Evolutionary conservation across 1,140 invertebrate species (phyloP).

Genomic region (Philaenus spumarius): DNA sequence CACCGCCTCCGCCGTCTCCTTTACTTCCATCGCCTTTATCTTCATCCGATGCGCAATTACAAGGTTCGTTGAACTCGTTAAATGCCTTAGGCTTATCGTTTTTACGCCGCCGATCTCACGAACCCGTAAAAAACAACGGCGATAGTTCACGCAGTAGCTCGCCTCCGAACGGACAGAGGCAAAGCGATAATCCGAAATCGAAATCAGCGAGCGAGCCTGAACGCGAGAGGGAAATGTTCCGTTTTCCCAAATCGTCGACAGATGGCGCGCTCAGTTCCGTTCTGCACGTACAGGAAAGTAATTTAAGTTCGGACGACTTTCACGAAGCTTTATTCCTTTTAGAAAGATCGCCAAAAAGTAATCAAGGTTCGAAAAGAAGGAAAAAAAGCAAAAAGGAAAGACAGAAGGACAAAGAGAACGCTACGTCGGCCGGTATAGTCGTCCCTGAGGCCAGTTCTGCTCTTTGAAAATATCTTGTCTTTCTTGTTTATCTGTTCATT

Average conservation of each 20-base stretch:
- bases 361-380: slow-evolving; percentile 16
- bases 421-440: slow-evolving; percentile 3
- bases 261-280: slow-evolving; percentile 52
- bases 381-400: slow-evolving; percentile 15
- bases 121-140: neutral
- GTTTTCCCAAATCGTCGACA: slow-evolving; percentile 51
- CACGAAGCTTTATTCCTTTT: slow-evolving; percentile 52
- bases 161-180: neutral
- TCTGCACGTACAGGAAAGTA: slow-evolving; percentile 51
- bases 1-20: slow-evolving; percentile 36
- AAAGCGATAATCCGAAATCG: slow-evolving; percentile 37
- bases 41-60: slow-evolving; percentile 6
- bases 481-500: too few species aligned
- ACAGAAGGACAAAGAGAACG: slow-evolving; percentile 12
- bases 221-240: slow-evolving; percentile 46
- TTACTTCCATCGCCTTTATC: slow-evolving; percentile 15
- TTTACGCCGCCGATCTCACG: slow-evolving; percentile 5
- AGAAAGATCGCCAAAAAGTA: slow-evolving; percentile 45
- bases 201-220: slow-evolving; percentile 45
- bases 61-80: slow-evolving; percentile 2
- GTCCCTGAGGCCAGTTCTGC: slow-evolving; percentile 10
- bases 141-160: slow-evolving; percentile 5
- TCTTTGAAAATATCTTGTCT: slow-evolving; percentile 1
- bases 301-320: slow-evolving; percentile 53
- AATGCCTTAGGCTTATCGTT: slow-evolving; percentile 13